These are phyloP conservation scores for Heliconius charithonia DNA, from an alignment of 2,888 invertebrate species.

Conservation along the genomic window DNA sequence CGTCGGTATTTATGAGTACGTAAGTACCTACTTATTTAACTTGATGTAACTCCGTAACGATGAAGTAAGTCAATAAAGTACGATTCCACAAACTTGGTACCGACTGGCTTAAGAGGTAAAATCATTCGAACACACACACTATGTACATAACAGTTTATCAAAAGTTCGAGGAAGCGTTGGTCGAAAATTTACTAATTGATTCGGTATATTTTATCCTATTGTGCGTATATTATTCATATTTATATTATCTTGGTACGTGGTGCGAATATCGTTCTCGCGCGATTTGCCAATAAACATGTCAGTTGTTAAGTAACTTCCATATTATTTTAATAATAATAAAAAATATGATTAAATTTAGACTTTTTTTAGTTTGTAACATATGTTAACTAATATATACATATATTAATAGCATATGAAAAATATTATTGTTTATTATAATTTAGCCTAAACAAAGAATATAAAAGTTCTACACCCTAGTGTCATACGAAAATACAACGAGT, in stretches of 20 bases:
- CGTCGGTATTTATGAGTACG: constrained; percentile 66
- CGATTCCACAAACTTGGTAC: constrained; percentile 35
- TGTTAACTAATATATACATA: neutral
- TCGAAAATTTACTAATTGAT: constrained; percentile 45
- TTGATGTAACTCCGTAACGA: constrained; percentile 76
- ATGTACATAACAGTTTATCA: constrained; percentile 47
- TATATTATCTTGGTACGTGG: constrained; percentile 24
- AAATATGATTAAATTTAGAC: neutral
- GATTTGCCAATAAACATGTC: constrained; percentile 65
- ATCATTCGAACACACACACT: constrained; percentile 27
- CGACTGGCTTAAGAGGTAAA: constrained; percentile 32
- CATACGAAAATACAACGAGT: constrained; percentile 33
- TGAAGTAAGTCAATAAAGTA: constrained; percentile 60
- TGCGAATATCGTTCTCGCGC: constrained; percentile 51
- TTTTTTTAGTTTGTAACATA: neutral
- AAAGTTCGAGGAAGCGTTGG: constrained; percentile 43
- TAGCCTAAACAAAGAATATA: constrained; percentile 16
- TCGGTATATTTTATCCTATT: constrained; percentile 48
- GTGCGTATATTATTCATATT: constrained; percentile 41
- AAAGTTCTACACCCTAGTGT: constrained; percentile 20
- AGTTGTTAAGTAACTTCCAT: constrained; percentile 66
- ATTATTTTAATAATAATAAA: constrained; percentile 52
- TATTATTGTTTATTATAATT: neutral
- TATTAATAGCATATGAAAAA: neutral
- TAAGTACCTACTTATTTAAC: constrained; percentile 69